Conservation (phyloP, 2,113 vertebrate species). For the Scomber colias region DNA sequence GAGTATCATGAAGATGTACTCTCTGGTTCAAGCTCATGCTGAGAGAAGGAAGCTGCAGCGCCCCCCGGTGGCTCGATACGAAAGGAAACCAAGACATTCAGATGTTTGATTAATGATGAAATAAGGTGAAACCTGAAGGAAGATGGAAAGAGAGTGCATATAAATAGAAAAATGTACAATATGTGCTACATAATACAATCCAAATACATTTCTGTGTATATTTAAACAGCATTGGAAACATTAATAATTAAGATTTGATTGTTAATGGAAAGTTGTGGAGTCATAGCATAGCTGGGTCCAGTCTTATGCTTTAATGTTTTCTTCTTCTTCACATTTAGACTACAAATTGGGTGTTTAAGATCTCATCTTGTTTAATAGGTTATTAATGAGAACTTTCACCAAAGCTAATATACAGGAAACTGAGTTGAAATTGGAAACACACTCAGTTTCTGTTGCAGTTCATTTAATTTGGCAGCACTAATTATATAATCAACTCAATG, state of each 20-base stretch:
- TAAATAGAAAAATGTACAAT: no score
- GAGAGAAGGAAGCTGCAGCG: constrained; percentile 12
- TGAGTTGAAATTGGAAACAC: not conserved
- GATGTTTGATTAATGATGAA: not conserved
- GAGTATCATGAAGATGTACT: no score
- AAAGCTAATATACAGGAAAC: not conserved
- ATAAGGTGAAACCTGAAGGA: not conserved
- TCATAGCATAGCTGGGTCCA: no score
- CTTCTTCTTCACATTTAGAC: not conserved
- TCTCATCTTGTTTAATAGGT: not conserved
- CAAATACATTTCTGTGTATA: no score
- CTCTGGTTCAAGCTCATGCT: not conserved
- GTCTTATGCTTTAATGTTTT: no score
- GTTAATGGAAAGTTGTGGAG: no score
- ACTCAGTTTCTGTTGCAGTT: not conserved
- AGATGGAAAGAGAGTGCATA: no score
- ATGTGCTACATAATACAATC: no score
- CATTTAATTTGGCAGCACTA: not conserved
- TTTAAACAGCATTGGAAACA: no score
- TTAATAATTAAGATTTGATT: no score
- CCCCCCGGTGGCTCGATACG: constrained; percentile 16
- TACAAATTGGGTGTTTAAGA: not conserved
- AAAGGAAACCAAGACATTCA: not conserved
- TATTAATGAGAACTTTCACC: not conserved
- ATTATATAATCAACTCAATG: not conserved